Percentiles rank a stretch among this genome's conserved stretches.
phyloP scores from a whole-genome alignment of 2,888 invertebrate species.

The Lingula anatina region DNA sequence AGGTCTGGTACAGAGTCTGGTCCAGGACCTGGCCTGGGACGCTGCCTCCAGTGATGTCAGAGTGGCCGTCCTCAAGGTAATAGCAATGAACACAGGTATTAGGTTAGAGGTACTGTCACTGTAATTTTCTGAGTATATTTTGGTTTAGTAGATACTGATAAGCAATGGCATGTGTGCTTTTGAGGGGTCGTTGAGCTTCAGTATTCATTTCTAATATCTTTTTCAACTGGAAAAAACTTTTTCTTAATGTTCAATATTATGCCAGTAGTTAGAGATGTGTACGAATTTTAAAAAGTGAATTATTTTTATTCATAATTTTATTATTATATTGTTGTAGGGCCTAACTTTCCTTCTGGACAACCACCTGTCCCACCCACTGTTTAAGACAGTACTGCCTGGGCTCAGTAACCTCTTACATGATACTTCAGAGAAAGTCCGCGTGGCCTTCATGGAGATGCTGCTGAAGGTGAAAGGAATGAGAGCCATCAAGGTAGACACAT shows the following conservation, averaged over 20 bases:
- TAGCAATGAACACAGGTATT: too few relatives aligned
- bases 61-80: conserved; percentile 42
- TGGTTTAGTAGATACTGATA: too few relatives aligned
- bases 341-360: conserved; percentile 42
- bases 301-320: too few relatives aligned
- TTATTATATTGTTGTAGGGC: conserved; percentile 35
- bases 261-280: too few relatives aligned
- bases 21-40: conserved; percentile 42
- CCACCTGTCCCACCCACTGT: conserved; percentile 36
- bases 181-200: too few relatives aligned
- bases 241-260: too few relatives aligned
- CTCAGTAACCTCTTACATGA: conserved; percentile 46
- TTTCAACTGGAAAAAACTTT: too few relatives aligned
- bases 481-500: conserved; percentile 41
- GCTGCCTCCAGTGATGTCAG: conserved; percentile 43
- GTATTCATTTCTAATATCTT: too few relatives aligned
- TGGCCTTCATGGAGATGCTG: conserved; percentile 46
- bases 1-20: conserved; percentile 31
- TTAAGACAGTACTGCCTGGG: conserved; percentile 42
- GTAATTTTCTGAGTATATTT: too few relatives aligned
- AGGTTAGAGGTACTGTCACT: too few relatives aligned
- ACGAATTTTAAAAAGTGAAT: too few relatives aligned
- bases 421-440: conserved; percentile 41
- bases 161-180: background rate
- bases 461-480: conserved; percentile 44